Conservation (phyloP, 1,140 invertebrate species). For the Vollenhovia emeryi region DNA sequence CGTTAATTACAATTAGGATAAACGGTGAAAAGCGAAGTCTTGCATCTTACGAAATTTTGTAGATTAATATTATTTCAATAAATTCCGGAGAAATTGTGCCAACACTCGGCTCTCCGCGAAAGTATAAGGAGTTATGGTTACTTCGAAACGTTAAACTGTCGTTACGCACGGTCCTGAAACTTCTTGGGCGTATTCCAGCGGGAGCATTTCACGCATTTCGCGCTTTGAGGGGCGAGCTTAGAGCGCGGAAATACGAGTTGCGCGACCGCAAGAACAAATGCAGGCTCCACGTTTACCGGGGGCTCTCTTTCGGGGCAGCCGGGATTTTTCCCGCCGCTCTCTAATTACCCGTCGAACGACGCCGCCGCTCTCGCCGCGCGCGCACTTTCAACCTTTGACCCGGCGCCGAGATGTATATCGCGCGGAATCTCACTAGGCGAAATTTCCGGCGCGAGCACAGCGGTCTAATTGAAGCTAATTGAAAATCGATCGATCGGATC, state of each 20-base stretch:
- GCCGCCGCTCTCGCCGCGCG: neutral
- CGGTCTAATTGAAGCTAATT: slow-evolving; percentile 75
- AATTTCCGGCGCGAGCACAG: slow-evolving; percentile 66
- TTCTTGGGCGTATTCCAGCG: neutral
- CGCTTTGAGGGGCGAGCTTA: neutral
- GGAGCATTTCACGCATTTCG: slow-evolving; percentile 8
- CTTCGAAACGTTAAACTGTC: slow-evolving; percentile 27
- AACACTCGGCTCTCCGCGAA: neutral
- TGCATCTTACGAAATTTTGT: neutral
- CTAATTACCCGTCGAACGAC: slow-evolving; percentile 21
- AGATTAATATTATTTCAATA: slow-evolving; percentile 8
- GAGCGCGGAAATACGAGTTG: neutral
- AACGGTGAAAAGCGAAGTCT: neutral
- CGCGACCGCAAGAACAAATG: neutral
- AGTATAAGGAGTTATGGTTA: slow-evolving; percentile 3
- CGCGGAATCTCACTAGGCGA: slow-evolving; percentile 58
- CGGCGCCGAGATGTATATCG: slow-evolving; percentile 40
- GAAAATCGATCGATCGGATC: slow-evolving; percentile 72
- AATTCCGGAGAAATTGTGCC: neutral
- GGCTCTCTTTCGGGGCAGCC: neutral
- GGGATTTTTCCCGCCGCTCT: slow-evolving; percentile 4
- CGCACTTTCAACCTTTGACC: slow-evolving; percentile 7
- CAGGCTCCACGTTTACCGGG: neutral
- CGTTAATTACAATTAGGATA: neutral
- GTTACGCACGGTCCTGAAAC: slow-evolving; percentile 16